Base-by-base conservation (phyloP, 35 echinoderm and acorn worm species). In the Strongylocentrotus purpuratus region DNA sequence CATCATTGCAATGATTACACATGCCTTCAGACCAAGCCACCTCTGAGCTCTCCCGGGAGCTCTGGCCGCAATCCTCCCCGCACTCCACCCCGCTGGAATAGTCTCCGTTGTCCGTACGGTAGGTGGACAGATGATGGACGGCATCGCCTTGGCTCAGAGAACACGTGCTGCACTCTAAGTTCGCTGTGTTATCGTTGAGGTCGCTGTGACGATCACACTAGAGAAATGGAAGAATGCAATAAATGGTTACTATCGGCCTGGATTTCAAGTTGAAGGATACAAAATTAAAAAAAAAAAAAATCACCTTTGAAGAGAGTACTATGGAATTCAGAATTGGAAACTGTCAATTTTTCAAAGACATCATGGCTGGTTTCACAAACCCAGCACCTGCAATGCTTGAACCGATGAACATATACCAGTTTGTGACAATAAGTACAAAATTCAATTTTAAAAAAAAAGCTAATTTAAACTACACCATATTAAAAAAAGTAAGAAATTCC, bases 81-180 rank as follows among this genome's bases (percentile, higher is more conserved):
- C 97, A 97, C 31, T 97, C 97, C 28, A 96, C 94, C 14, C 97
- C 96, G 31, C 96, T 97, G 94, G 96, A 97, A 92, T 97, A 91
- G 90, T 97, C 96, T 6, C 48, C 59, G n/a, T 78, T 78, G 25
- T 97, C 94, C 9, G 31, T 5, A 46, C 33, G 59, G 33, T 18
- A 65, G 52, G 31, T 46, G 31, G 91, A 58, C 46, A 93, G 33
- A 46, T 93, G 91, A 46, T 46, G 48, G 46, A 93, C 91, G 45
- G 87, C 32, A 31, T 46, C 87, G 32, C 45, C 87, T 46, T 89
- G 33, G 20, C 33, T 46, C 48, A 93, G 91, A 20, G 91, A 93
- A 58, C 91, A 93, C 31, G 45, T 46, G n/a, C 46, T 93, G 47
- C 91, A 93, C 28, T 47, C 45, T 17, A 93, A 14, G 47, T 6